Percentiles rank a stretch among this genome's conserved stretches.
These are phyloP conservation scores for Sceloporus undulatus DNA, from an alignment of 2,113 vertebrate species.

Conservation along the genomic window DNA sequence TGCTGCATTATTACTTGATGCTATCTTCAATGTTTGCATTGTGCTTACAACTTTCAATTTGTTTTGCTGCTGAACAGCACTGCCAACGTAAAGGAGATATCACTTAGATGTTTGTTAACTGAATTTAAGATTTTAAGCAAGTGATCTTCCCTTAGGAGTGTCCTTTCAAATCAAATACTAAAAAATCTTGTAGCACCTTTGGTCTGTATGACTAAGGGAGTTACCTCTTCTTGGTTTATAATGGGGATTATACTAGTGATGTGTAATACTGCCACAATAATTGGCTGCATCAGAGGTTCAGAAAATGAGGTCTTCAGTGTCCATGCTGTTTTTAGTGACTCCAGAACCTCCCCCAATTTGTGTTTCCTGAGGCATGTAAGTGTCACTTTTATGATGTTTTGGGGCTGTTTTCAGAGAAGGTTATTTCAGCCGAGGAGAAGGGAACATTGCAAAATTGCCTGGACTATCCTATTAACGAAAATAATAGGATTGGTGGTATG, in stretches of 20 bases:
- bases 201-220: not conserved
- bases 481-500: no score
- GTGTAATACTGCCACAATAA: not conserved
- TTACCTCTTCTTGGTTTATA: not conserved
- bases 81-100: not conserved
- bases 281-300: no score
- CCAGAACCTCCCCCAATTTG: no score
- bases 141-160: not conserved
- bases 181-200: no score
- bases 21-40: not conserved
- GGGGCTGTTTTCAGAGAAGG: no score
- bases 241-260: not conserved
- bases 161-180: not conserved
- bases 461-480: no score
- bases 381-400: no score
- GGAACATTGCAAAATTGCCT: no score
- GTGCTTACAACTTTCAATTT: not conserved
- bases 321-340: not conserved
- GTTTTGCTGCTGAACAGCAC: not conserved
- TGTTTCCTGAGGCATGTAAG: no score
- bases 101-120: not conserved
- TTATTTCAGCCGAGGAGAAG: no score
- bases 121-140: not conserved
- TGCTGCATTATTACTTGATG: not conserved
- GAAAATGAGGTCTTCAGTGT: not conserved